Conservation (phyloP, 2,797 vertebrate species). For the Antennarius maculatus region DNA sequence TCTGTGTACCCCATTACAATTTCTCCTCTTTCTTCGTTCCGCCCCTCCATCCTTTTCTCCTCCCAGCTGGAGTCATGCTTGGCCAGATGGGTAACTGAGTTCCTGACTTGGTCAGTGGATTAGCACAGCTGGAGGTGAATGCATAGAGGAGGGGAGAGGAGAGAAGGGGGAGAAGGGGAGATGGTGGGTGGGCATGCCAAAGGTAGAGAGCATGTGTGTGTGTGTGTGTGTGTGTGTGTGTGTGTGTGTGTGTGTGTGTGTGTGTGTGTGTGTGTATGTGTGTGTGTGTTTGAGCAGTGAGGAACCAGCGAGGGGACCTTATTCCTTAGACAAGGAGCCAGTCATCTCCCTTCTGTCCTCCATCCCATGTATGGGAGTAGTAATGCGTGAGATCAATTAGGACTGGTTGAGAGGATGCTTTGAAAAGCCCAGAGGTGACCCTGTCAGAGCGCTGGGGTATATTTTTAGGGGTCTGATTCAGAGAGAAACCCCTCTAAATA, state of each 20-base stretch:
- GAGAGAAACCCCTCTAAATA: conserved; percentile 55
- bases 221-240: conserved; percentile 15
- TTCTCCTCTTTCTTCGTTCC: conserved; percentile 41
- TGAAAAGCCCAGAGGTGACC: conserved; percentile 88
- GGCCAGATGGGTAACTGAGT: conserved; percentile 81
- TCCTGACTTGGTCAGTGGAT: conserved; percentile 75
- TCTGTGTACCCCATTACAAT: conserved; percentile 34
- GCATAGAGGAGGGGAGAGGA: conserved; percentile 56
- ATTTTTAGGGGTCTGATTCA: conserved; percentile 57
- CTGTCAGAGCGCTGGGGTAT: conserved; percentile 74
- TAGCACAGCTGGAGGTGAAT: conserved; percentile 76
- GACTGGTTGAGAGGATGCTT: conserved; percentile 87
- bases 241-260: conserved; percentile 4
- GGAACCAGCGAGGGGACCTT: conserved; percentile 62
- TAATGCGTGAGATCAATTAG: conserved; percentile 91
- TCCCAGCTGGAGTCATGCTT: conserved; percentile 73
- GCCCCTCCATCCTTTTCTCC: conserved; percentile 50
- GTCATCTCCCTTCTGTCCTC: conserved; percentile 73
- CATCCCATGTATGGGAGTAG: conserved; percentile 87
- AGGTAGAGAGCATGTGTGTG: conserved; percentile 34
- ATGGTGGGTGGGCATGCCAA: conserved; percentile 69
- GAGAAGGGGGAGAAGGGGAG: conserved; percentile 42
- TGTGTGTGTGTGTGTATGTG: conserved; percentile 24
- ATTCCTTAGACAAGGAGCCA: conserved; percentile 73
- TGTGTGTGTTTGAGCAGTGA: conserved; percentile 40